Evolutionary conservation across 2,797 vertebrate species (phyloP).

Genomic region (Notoglanidium macrostoma): DNA sequence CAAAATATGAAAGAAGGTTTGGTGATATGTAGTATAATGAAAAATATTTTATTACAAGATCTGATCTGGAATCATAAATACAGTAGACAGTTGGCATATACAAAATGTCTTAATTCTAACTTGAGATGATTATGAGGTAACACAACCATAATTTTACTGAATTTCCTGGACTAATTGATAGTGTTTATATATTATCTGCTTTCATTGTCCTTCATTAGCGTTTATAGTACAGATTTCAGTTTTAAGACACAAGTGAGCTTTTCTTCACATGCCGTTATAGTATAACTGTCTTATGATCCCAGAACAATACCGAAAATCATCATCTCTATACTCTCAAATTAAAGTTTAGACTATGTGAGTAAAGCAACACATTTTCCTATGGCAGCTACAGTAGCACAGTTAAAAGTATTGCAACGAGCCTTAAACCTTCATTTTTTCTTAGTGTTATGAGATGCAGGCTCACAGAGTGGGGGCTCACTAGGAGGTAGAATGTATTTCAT

Average conservation of each 20-base stretch:
- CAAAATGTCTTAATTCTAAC: neutral
- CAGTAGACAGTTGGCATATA: neutral
- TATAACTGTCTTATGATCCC: neutral
- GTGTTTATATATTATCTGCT: neutral
- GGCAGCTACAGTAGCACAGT: neutral
- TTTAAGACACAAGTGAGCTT: neutral
- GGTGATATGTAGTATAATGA: neutral
- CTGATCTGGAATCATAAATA: neutral
- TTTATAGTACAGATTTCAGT: neutral
- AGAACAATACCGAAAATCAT: neutral
- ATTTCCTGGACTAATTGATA: neutral
- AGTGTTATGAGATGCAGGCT: constrained; percentile 30
- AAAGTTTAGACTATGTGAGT: constrained; percentile 23
- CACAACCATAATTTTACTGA: neutral
- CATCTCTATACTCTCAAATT: constrained; percentile 19
- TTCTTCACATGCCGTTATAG: neutral
- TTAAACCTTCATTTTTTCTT: constrained; percentile 27
- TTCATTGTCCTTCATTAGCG: neutral
- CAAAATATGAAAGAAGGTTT: neutral
- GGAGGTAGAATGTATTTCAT: constrained; percentile 40
- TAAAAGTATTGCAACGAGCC: constrained; percentile 35
- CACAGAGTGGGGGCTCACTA: constrained; percentile 11
- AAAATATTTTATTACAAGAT: neutral
- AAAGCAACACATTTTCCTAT: neutral
- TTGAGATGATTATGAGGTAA: neutral